Conservation (phyloP, 2,797 vertebrate genomes). For the Lepidocolaptes lacrymiger region DNA sequence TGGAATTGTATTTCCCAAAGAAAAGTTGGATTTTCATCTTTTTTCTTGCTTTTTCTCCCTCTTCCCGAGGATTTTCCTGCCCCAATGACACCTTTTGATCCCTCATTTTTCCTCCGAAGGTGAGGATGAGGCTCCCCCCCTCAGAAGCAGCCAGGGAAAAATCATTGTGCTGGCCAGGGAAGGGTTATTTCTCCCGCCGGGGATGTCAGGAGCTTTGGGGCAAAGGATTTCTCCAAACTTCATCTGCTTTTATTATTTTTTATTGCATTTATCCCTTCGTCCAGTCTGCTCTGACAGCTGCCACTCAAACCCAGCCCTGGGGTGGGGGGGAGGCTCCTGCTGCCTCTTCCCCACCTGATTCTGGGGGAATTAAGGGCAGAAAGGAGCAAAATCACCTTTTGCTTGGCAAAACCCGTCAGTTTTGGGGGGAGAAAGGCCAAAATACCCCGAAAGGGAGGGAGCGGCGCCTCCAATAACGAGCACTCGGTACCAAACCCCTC, state of each 20-base stretch:
- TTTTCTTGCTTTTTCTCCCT: background rate
- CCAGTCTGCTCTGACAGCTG: background rate
- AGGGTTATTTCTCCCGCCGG: background rate
- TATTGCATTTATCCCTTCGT: background rate
- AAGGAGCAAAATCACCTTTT: background rate
- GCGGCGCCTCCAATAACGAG: background rate
- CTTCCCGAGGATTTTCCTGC: background rate
- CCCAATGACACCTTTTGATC: background rate
- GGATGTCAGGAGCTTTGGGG: background rate
- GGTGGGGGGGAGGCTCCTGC: too few relatives aligned
- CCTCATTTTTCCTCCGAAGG: background rate
- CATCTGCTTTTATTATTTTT: background rate
- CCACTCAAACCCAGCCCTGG: background rate
- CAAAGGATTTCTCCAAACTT: background rate
- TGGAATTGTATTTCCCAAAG: background rate
- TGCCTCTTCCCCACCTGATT: background rate
- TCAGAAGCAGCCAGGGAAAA: background rate
- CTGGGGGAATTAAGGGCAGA: background rate
- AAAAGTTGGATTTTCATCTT: background rate
- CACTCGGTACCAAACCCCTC: fast-evolving
- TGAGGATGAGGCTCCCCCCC: background rate
- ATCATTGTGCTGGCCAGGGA: background rate
- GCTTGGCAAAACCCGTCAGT: background rate
- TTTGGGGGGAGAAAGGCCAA: background rate
- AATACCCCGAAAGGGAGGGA: background rate